Evolutionary conservation across 2,113 vertebrate genomes (phyloP).

Genomic region (Zosterops pallidus): DNA sequence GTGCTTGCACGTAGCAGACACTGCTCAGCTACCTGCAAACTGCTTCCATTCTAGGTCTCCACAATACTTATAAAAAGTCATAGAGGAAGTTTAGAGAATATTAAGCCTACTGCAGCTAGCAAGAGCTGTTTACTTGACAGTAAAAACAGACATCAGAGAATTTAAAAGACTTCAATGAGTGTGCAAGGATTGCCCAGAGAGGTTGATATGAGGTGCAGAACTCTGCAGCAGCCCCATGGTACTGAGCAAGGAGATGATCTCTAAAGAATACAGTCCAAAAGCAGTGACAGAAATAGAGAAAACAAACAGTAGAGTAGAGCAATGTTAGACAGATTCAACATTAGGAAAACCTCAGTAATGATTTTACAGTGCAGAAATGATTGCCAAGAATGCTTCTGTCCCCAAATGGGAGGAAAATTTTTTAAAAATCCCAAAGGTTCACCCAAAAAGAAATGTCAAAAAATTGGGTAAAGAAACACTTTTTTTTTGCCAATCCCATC

Average conservation of each 20-base stretch:
- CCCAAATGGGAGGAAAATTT: not conserved
- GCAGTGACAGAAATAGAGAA: not conserved
- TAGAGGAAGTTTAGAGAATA: not conserved
- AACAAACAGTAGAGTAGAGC: not conserved
- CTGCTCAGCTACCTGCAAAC: not conserved
- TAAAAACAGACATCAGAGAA: not conserved
- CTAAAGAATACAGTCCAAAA: not conserved
- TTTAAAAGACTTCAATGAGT: not conserved
- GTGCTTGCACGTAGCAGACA: fast-evolving
- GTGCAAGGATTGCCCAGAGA: not conserved
- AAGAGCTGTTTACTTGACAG: not conserved
- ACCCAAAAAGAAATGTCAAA: not conserved
- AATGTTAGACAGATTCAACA: not conserved
- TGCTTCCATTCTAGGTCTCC: not conserved
- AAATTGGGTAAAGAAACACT: not conserved
- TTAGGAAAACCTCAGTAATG: not conserved
- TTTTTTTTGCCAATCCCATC: not conserved
- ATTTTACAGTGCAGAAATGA: not conserved
- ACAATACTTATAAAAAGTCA: not conserved
- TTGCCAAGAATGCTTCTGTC: not conserved
- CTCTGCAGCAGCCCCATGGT: not conserved
- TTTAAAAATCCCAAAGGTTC: not conserved
- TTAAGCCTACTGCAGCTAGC: not conserved
- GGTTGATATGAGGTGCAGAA: not conserved
- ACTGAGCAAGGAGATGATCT: not conserved